Base-by-base conservation (phyloP, 2,888 invertebrate genomes). In the Drepanosiphum platanoidis region DNA sequence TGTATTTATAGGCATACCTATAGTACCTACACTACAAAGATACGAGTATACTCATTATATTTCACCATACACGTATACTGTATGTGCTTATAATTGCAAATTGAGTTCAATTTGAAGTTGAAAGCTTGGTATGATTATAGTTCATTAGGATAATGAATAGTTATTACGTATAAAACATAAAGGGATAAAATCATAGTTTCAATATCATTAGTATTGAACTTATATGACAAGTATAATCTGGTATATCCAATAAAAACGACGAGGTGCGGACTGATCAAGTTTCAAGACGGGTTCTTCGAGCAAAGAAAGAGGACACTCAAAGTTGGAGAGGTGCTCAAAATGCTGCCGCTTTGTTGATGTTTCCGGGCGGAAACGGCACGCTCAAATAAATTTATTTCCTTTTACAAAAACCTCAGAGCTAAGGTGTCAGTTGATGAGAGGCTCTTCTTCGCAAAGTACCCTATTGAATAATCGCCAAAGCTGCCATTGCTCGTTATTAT, bases 381-480 rank as follows among this genome's bases (percentile, higher is more conserved):
- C 75, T 84, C 83, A 84, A 84, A 84, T 84, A 84, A 84, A 75
- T 84, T 84, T 84, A 84, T 75, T 84, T 84, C 83, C 83, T 84
- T 84, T 84, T 68, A 75, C 68, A 75, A 75, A 84, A 84, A 84
- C 83, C 83, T 75, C 83, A 75, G 74, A 58, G 68, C 75, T 75
- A 84, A 84, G 83, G 83, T 84, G 83, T 84, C 83, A 75, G 83
- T 84, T 84, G 83, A 84, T 84, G 83, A 84, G 83, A 84, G 83
- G 36, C 83, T 75, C 83, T 75, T 77, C 83, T 84, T 84, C 58
- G 68, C 46, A 75, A 84, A 84, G 83, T 84, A 84, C 83, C 83
- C 75, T 84, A 75, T 84, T 84, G 83, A 84, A 84, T 84, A 75
- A 84, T 84, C 75, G 83, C 30, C 68, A 75, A 68, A 75, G 83